These are phyloP conservation scores for Drosophila rufa DNA, from an alignment of 1,140 invertebrate genomes.

Conservation along the genomic window DNA sequence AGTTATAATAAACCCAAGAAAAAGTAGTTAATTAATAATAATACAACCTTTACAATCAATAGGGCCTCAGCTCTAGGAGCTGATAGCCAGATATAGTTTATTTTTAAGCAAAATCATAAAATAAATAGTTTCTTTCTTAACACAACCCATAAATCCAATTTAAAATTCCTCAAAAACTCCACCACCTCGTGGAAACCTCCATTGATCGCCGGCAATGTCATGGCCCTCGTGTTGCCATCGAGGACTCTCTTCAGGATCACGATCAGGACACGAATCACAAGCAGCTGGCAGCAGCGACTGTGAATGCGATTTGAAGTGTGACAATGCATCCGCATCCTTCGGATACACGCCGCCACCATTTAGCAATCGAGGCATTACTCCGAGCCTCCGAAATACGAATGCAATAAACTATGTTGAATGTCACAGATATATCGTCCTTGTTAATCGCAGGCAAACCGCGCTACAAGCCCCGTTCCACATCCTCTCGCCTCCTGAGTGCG, in stretches of 20 bases:
- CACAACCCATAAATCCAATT: neutral
- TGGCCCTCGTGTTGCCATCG: slow-evolving; percentile 27
- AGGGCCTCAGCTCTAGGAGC: neutral
- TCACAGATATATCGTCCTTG: slow-evolving; percentile 41
- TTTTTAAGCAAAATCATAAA: neutral
- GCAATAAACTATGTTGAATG: slow-evolving; percentile 77
- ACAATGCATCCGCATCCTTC: slow-evolving; percentile 56
- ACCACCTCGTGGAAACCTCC: neutral
- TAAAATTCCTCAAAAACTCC: neutral
- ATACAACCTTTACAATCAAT: too few relatives aligned
- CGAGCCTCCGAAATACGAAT: slow-evolving; percentile 11
- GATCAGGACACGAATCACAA: slow-evolving; percentile 1
- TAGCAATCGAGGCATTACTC: slow-evolving; percentile 20
- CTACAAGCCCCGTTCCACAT: slow-evolving; percentile 25
- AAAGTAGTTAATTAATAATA: too few relatives aligned
- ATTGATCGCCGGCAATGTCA: neutral
- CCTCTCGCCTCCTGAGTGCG: slow-evolving; percentile 28
- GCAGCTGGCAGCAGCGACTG: slow-evolving; percentile 46
- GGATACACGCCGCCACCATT: slow-evolving; percentile 46
- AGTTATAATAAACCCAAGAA: neutral
- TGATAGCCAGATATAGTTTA: neutral
- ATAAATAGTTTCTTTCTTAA: neutral
- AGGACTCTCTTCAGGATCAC: slow-evolving; percentile 22
- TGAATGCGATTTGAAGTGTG: slow-evolving; percentile 63
- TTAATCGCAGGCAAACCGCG: slow-evolving; percentile 37